A percentile compares a stretch with the other conserved stretches of the same genome.
These are phyloP conservation scores for Rhodinocichla rosea DNA, from an alignment of 2,113 vertebrate species.

Conservation along the genomic window DNA sequence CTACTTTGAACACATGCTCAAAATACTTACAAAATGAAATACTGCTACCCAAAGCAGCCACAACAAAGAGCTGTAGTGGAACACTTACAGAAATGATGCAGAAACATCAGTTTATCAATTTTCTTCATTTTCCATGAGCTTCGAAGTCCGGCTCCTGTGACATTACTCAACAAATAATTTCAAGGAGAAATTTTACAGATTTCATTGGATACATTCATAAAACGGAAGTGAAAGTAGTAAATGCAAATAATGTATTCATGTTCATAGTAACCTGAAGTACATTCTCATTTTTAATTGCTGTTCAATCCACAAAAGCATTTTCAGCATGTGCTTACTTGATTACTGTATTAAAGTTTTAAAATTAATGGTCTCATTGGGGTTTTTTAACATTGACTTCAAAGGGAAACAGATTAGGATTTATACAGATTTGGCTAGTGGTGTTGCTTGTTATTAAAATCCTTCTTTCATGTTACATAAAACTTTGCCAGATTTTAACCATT, in stretches of 20 bases:
- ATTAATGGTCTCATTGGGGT: not conserved
- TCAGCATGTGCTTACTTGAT: slow-evolving; percentile 29
- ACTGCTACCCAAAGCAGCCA: not conserved
- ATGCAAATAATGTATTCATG: not conserved
- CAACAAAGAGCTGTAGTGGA: slow-evolving; percentile 5
- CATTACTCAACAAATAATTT: not conserved
- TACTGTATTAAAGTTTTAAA: slow-evolving; percentile 22
- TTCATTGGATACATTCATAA: not conserved
- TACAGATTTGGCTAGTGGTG: not conserved
- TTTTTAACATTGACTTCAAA: slow-evolving; percentile 56
- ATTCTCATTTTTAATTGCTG: slow-evolving; percentile 3
- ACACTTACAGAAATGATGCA: not conserved
- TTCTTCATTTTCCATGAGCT: not conserved
- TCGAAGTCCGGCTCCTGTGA: not conserved
- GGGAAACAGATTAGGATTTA: slow-evolving; percentile 9
- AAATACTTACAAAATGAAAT: slow-evolving; percentile 3
- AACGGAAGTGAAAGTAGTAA: slow-evolving; percentile 23
- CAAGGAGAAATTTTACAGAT: not conserved
- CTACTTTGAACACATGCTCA: slow-evolving; percentile 12
- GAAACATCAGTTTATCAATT: not conserved
- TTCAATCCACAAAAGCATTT: slow-evolving; percentile 12
- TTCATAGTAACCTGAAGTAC: not conserved
- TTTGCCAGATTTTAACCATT: slow-evolving; percentile 22
- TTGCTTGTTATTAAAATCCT: slow-evolving; percentile 17
- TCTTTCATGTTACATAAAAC: slow-evolving; percentile 21